These are phyloP conservation scores for Varanus salvator DNA, from an alignment of 2,113 vertebrate genomes.

Conservation along the genomic window DNA sequence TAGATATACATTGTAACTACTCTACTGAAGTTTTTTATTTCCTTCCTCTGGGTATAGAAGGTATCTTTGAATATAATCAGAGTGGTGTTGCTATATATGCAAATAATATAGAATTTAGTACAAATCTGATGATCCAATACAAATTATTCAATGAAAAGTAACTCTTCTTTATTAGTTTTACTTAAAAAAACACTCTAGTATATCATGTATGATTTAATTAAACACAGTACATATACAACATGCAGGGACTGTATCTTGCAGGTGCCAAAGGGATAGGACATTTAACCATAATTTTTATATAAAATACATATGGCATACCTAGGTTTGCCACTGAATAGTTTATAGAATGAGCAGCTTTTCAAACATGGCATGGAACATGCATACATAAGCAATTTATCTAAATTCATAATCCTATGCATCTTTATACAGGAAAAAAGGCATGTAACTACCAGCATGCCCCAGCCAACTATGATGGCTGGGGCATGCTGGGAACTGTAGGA, in stretches of 20 bases:
- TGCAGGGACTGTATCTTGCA: conserved; percentile 1
- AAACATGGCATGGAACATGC: conserved; percentile 21
- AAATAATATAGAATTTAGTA: not conserved
- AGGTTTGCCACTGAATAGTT: conserved; percentile 10
- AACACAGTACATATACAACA: not conserved
- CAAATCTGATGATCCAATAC: not conserved
- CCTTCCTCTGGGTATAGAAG: not conserved
- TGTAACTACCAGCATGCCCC: too few species aligned
- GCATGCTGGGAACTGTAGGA: too few species aligned
- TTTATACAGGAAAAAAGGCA: too few species aligned
- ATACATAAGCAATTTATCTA: conserved; percentile 19
- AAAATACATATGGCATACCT: conserved; percentile 43
- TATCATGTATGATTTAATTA: not conserved
- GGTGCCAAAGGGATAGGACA: not conserved
- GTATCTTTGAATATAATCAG: not conserved
- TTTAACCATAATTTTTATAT: conserved; percentile 60
- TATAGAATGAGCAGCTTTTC: conserved; percentile 62
- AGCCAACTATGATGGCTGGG: too few species aligned
- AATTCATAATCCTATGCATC: not conserved
- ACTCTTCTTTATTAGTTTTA: not conserved
- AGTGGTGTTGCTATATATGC: not conserved
- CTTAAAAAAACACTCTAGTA: not conserved
- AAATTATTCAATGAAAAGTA: not conserved
- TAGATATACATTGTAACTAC: not conserved
- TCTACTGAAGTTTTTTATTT: conserved; percentile 19